These are phyloP conservation scores for Athetis lepigone DNA, from an alignment of 2,888 invertebrate species.

Conservation along the genomic window DNA sequence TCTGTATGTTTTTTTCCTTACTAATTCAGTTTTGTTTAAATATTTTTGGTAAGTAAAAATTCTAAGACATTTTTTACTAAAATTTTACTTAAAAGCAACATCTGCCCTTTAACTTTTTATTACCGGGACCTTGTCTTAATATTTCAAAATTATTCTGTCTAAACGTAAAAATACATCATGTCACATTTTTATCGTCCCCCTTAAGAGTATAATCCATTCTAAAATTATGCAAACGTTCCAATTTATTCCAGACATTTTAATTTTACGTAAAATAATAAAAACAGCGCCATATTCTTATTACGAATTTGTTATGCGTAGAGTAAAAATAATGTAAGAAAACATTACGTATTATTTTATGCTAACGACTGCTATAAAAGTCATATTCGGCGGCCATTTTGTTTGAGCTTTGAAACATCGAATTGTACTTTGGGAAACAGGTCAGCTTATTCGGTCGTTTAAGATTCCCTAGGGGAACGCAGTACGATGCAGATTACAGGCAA, in stretches of 20 bases:
- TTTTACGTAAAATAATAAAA: conserved; percentile 56
- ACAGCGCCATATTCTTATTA: conserved; percentile 39
- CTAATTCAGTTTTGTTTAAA: background rate
- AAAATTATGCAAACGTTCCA: conserved; percentile 49
- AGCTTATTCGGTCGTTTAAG: conserved; percentile 42
- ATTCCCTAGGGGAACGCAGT: conserved; percentile 47
- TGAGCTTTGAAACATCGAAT: conserved; percentile 30
- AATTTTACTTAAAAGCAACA: conserved; percentile 13
- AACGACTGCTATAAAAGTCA: conserved; percentile 52
- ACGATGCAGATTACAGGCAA: conserved; percentile 61
- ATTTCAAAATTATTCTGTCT: conserved; percentile 39
- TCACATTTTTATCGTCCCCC: conserved; percentile 47
- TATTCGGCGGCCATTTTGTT: conserved; percentile 27
- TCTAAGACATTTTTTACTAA: conserved; percentile 2
- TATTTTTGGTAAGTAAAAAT: conserved; percentile 1
- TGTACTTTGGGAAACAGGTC: conserved; percentile 8
- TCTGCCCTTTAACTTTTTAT: conserved; percentile 33
- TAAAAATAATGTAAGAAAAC: conserved; percentile 57
- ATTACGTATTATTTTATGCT: conserved; percentile 60
- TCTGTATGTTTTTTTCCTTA: too few species aligned
- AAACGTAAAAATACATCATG: conserved; percentile 53
- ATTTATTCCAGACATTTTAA: conserved; percentile 47
- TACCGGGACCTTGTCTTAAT: conserved; percentile 37
- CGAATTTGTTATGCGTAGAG: conserved; percentile 49
- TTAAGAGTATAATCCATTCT: conserved; percentile 50